Base-by-base conservation (phyloP, 1,140 invertebrate species). In the Subanguina moxae region DNA sequence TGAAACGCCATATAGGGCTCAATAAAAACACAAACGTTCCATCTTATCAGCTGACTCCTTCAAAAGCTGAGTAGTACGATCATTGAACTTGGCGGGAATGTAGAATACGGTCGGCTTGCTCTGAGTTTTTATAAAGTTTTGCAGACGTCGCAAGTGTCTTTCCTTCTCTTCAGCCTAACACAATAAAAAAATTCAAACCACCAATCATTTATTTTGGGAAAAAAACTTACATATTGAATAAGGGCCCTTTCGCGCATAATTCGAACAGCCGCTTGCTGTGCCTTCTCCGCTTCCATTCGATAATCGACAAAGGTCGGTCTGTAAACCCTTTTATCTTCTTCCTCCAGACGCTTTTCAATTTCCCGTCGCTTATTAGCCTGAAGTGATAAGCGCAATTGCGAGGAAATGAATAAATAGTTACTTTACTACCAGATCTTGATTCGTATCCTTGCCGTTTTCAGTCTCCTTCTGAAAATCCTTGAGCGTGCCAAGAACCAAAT, bases 391-490 rank as follows among this genome's bases (percentile, higher is more conserved):
- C n/a, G 30, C 1, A 13, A 1, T 0, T 15, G 28, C 13, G 27
- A 13, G 15, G 15, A 67, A 65, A 45, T 38, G 32, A 38, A 11
- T 11, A 38, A 38, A 38, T 5, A 38, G 11, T 11, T 3, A 38
- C 32, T 43, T 0, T 3, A 15, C 3, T 25, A 70, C 56, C 21
- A 23, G 57, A 30, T 38, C 52, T 17, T 67, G 57, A 11, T 23
- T 17, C 1, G 64, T 57, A 57, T 64, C 64, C 70, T 38, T 48
- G 67, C 62, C 64, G 28, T 56, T 89, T 62, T 90, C 91, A 84
- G 94, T 91, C 83, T 96, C 93, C 82, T 91, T 90, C 78, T 92
- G 89, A 83, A 97, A 97, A 82, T 91, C 93, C 80, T 94, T 91
- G 70, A 97, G 84, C 46, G 93, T 96, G 3, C 93, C 93, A 45